These are phyloP conservation scores for Disparrhopalites patrizii DNA, from an alignment of 2,888 invertebrate genomes.

Conservation along the genomic window DNA sequence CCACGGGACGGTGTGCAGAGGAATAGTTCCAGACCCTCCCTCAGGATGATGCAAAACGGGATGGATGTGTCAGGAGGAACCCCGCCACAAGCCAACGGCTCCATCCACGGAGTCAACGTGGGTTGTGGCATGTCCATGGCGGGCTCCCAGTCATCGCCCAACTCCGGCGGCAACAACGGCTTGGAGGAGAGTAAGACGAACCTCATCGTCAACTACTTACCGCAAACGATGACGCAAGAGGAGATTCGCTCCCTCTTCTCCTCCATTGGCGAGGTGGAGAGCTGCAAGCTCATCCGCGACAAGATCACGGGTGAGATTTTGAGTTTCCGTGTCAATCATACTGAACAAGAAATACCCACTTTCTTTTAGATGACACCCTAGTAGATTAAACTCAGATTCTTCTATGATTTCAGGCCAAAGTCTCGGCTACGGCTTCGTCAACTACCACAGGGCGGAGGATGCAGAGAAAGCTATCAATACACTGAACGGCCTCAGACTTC, in stretches of 20 bases:
- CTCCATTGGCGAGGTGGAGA: constrained; percentile 98
- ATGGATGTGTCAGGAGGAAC: constrained; percentile 59
- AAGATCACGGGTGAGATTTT: constrained; percentile 76
- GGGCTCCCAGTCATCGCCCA: constrained; percentile 52
- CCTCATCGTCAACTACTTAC: constrained; percentile 98
- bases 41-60: constrained; percentile 73
- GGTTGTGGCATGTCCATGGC: constrained; percentile 50
- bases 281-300: constrained; percentile 98
- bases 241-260: constrained; percentile 97
- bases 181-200: constrained; percentile 95
- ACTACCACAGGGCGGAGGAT: constrained; percentile 95
- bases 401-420: constrained; percentile 73
- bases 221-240: constrained; percentile 99
- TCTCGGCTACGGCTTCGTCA: constrained; percentile 99
- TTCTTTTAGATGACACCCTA: constrained; percentile 32
- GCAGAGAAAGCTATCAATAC: constrained; percentile 98
- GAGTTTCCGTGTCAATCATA: constrained; percentile 1
- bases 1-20: too few species aligned
- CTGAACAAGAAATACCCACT: not conserved
- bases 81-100: constrained; percentile 77
- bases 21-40: not conserved
- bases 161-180: constrained; percentile 55
- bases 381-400: constrained; percentile 42
- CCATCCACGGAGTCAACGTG: constrained; percentile 52
- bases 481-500: constrained; percentile 92